A percentile compares a stretch with the other conserved stretches of the same genome.
Conservation (phyloP, 2,797 vertebrate species). For the Propithecus deckenii region DNA sequence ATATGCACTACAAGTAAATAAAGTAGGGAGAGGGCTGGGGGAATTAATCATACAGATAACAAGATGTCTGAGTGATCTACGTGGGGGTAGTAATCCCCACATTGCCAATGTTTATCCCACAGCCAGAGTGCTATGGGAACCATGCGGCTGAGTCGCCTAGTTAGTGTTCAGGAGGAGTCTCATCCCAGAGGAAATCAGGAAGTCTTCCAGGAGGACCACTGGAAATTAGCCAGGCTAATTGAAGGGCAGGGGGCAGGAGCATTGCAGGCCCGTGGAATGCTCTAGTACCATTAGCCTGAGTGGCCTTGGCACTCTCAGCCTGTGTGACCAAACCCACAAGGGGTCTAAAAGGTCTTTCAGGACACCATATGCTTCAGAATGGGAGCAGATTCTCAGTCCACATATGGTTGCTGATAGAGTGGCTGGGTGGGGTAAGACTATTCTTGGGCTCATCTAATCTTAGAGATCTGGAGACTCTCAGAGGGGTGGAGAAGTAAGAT, state of each 20-base stretch:
- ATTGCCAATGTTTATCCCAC: background rate
- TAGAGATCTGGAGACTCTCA: slow-evolving; percentile 62
- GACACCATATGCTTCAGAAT: background rate
- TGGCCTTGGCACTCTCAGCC: background rate
- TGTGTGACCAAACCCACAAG: slow-evolving; percentile 2
- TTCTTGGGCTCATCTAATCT: slow-evolving; percentile 64
- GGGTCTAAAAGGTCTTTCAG: background rate
- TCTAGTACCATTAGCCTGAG: background rate
- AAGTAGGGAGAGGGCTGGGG: background rate
- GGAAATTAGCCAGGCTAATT: background rate
- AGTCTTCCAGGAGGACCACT: background rate
- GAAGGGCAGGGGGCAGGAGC: background rate
- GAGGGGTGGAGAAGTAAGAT: slow-evolving; percentile 62
- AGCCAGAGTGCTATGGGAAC: background rate
- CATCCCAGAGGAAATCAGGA: background rate
- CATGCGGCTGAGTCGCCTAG: background rate
- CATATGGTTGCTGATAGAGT: slow-evolving; percentile 47
- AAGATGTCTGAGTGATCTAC: background rate
- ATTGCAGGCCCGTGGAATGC: background rate
- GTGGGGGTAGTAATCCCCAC: background rate
- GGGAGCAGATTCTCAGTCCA: background rate
- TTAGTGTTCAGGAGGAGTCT: background rate
- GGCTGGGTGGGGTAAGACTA: slow-evolving; percentile 40
- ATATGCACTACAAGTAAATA: background rate
- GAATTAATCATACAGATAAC: background rate